These are phyloP conservation scores for Netelia virgata DNA, from an alignment of 2,888 invertebrate species.

Conservation along the genomic window DNA sequence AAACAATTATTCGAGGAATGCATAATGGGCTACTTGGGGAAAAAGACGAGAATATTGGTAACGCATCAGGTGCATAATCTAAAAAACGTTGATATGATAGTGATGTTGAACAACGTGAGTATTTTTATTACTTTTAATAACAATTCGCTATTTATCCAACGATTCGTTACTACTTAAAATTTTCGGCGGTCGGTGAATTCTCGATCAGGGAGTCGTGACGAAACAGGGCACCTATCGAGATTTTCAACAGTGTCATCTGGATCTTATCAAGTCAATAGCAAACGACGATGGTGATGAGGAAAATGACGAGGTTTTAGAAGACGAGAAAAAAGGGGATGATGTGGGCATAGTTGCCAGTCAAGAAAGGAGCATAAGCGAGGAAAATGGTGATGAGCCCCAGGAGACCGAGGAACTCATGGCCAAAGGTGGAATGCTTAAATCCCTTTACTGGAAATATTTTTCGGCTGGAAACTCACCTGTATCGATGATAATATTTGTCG, in stretches of 20 bases:
- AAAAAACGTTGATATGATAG: constrained; percentile 88
- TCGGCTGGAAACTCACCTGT: constrained; percentile 88
- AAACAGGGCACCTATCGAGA: constrained; percentile 87
- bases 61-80: constrained; percentile 94
- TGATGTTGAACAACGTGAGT: constrained; percentile 89
- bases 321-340: background rate
- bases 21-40: constrained; percentile 87
- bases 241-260: constrained; percentile 86
- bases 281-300: constrained; percentile 71
- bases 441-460: constrained; percentile 90
- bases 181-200: background rate
- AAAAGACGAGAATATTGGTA: constrained; percentile 91
- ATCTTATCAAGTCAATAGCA: constrained; percentile 85
- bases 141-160: no score
- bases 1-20: constrained; percentile 91
- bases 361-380: constrained; percentile 51
- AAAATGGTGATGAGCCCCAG: constrained; percentile 85
- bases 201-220: constrained; percentile 87
- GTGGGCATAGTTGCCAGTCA: background rate
- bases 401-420: constrained; percentile 89
- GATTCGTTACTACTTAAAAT: constrained; percentile 47
- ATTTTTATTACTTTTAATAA: constrained; percentile 46
- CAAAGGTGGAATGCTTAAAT: constrained; percentile 88
- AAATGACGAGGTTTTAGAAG: background rate
- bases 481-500: constrained; percentile 86